Evolutionary conservation across 2,797 vertebrate species (phyloP).

Genomic region (Mormyrus hasselquistii): DNA sequence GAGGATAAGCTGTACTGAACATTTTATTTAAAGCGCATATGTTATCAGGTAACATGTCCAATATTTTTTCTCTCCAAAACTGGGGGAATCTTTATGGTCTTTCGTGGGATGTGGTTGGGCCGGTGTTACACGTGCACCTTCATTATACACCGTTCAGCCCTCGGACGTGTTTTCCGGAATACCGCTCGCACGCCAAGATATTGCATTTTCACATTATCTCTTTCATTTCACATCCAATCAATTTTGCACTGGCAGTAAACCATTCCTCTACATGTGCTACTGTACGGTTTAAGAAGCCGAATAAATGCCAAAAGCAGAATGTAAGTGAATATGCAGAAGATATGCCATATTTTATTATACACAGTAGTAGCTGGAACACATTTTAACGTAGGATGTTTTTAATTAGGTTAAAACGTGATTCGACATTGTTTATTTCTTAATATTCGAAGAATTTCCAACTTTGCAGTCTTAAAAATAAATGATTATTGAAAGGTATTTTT

Average conservation of each 20-base stretch:
- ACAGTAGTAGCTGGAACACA: not conserved
- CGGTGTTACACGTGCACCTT: not conserved
- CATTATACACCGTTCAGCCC: not conserved
- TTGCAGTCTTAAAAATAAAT: not conserved
- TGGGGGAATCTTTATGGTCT: conserved; percentile 11
- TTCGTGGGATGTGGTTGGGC: conserved; percentile 4
- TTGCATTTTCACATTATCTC: conserved; percentile 9
- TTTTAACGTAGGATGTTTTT: not conserved
- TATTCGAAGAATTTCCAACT: conserved; percentile 2
- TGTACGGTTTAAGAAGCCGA: not conserved
- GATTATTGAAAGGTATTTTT: not conserved
- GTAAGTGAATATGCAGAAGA: not conserved
- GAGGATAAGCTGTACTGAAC: conserved; percentile 17
- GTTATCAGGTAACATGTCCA: conserved; percentile 25
- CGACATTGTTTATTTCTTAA: not conserved
- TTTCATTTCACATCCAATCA: conserved; percentile 12
- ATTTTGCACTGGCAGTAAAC: not conserved
- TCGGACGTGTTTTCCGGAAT: not conserved
- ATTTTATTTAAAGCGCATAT: conserved; percentile 24
- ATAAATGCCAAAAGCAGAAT: not conserved
- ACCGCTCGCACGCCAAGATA: not conserved
- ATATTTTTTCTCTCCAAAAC: conserved; percentile 3
- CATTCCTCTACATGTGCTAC: not conserved
- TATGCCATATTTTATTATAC: not conserved
- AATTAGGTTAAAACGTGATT: not conserved